Evolutionary conservation across 1,140 invertebrate species (phyloP), one percentile per base, ranked within the genome.

Genomic region (Brachionus sp.): DNA sequence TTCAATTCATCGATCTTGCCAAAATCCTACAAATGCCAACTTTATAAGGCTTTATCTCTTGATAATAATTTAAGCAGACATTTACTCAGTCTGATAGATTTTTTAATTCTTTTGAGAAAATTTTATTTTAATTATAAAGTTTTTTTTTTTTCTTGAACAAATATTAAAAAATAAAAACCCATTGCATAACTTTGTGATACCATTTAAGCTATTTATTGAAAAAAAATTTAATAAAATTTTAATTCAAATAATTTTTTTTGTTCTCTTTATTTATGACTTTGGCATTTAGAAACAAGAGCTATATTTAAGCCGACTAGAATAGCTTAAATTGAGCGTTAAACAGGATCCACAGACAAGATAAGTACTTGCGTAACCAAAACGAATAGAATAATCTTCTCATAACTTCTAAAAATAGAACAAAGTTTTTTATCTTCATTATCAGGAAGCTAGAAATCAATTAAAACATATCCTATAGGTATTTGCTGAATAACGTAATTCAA

Each of bases 31-130:
- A 70, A 70, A 39, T 37, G 35, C 33, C 7, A 23, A 25, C 23
- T 23, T 66, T 66, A 16, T 66, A 66, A 33, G 64, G 64, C 64
- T 66, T 66, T 66, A 66, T 37, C 66, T 70, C 35, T 70, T 70
- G 66, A 70, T 70, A 39, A 70, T 70, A 70, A 66, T 66, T 66
- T 39, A 39, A 70, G 37, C 35, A 70, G 66, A 70, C 66, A 39
- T 66, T 66, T 66, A 23, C n/a, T 19, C 50, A 19, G 50, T 57
- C 16, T 23, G 19, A 19, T 4, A 19, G 44, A 64, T 16, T 25
- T 16, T 25, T 25, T 64, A 64, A 64, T 29, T 64, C 57, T 64
- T 64, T 64, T 2, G 57, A 64, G 57, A 64, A 64, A 64, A 46
- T 12, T 46, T 46, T 2, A 46, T 29, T 29, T 29, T 1, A 29